Evolutionary conservation across 2,888 invertebrate genomes (phyloP).

Genomic region (Vesta saturnalis): DNA sequence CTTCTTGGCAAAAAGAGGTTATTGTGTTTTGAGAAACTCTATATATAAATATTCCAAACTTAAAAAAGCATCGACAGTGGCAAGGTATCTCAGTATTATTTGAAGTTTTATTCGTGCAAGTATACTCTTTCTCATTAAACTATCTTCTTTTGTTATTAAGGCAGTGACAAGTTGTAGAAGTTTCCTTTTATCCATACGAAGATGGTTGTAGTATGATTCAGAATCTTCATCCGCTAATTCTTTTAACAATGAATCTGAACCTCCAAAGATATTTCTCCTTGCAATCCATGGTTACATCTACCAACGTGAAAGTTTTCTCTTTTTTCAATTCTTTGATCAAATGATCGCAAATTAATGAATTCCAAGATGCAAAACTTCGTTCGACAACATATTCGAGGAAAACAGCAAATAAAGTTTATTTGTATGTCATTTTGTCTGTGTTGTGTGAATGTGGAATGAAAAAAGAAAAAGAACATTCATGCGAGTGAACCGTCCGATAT

Average conservation of each 20-base stretch:
- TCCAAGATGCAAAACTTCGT: neutral
- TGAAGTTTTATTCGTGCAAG: neutral
- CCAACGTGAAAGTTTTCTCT: neutral
- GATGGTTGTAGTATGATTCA: neutral
- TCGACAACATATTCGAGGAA: constrained; percentile 3
- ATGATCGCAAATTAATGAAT: neutral
- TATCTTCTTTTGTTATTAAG: neutral
- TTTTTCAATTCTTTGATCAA: neutral
- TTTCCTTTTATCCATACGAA: neutral
- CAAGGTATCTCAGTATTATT: neutral
- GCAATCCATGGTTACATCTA: too few relatives aligned
- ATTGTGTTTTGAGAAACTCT: neutral
- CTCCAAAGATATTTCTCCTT: too few relatives aligned
- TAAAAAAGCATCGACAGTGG: neutral
- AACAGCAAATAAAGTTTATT: neutral
- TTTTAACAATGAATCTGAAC: too few relatives aligned
- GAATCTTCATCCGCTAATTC: too few relatives aligned
- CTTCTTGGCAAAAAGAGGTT: too few relatives aligned
- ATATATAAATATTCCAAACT: too few relatives aligned
- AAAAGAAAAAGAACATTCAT: neutral
- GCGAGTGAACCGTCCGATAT: too few relatives aligned
- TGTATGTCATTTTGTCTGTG: neutral
- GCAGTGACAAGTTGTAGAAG: neutral
- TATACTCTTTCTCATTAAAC: neutral
- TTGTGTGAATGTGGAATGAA: too few relatives aligned